phyloP scores from a whole-genome alignment of 2,797 vertebrate species.

The Tenualosa ilisha region DNA sequence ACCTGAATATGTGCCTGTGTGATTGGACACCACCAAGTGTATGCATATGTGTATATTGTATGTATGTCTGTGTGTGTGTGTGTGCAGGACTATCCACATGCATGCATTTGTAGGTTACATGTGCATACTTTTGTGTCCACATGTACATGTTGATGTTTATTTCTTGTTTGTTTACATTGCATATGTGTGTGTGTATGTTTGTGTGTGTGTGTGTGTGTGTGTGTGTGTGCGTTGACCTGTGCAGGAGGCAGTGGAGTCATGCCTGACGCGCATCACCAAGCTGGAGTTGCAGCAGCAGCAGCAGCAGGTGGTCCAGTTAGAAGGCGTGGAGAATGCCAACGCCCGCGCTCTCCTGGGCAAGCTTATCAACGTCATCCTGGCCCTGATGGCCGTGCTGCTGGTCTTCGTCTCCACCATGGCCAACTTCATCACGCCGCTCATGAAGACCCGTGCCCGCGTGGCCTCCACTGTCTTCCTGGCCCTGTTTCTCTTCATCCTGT shows the following conservation, averaged over 20 bases:
- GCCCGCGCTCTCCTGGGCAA: constrained; percentile 96
- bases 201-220: constrained; percentile 25
- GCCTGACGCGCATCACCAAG: constrained; percentile 94
- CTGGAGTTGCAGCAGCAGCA: constrained; percentile 98
- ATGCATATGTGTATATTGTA: not conserved
- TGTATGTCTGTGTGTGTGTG: not conserved
- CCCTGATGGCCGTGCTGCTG: constrained; percentile 96
- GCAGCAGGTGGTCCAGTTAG: constrained; percentile 97
- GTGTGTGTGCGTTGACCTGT: constrained; percentile 25
- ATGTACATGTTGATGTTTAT: not conserved
- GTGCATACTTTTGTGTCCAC: not conserved
- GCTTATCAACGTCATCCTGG: constrained; percentile 97
- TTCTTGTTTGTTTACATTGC: not conserved
- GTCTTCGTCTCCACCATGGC: constrained; percentile 97
- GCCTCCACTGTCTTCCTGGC: constrained; percentile 86
- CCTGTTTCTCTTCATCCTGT: constrained; percentile 86
- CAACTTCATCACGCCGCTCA: constrained; percentile 97
- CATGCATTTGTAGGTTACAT: not conserved
- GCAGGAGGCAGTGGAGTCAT: constrained; percentile 96
- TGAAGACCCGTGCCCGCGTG: constrained; percentile 92
- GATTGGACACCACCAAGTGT: not conserved
- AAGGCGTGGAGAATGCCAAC: constrained; percentile 96
- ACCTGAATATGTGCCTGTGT: not conserved
- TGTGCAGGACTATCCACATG: not conserved
- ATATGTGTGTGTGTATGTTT: constrained; percentile 18